These are phyloP conservation scores for Hypolimnas misippus DNA, from an alignment of 2,888 invertebrate genomes.

Conservation along the genomic window DNA sequence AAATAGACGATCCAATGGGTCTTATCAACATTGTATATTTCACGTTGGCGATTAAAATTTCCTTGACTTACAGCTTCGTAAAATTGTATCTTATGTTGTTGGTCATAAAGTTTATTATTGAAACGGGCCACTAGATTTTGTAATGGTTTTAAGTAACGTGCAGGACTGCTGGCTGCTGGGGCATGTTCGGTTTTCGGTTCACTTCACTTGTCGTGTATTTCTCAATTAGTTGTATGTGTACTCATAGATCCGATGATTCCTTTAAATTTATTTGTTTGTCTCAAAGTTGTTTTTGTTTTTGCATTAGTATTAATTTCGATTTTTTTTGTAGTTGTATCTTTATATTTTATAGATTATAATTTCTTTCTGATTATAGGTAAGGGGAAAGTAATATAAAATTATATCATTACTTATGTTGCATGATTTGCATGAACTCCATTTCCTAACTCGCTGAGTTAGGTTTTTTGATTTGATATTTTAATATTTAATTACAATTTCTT, in stretches of 20 bases:
- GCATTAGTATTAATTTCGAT: background rate
- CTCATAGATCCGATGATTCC: background rate
- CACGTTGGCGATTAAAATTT: slow-evolving; percentile 1
- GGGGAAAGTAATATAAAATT: too few species aligned
- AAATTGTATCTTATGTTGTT: slow-evolving; percentile 1
- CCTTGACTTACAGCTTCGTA: background rate
- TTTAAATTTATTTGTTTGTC: background rate
- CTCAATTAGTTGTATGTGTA: background rate
- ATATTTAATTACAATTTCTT: too few species aligned
- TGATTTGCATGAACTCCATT: too few species aligned
- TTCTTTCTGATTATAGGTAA: too few species aligned
- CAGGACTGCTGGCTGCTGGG: background rate
- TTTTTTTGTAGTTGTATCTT: too few species aligned
- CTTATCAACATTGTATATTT: slow-evolving; percentile 7
- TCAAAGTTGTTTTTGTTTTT: slow-evolving; percentile 4
- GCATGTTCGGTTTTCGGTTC: background rate
- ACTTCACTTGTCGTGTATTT: background rate
- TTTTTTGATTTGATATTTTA: too few species aligned
- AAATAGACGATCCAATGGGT: background rate
- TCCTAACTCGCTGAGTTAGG: too few species aligned
- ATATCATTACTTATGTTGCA: too few species aligned
- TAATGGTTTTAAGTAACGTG: background rate
- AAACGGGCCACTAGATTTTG: slow-evolving; percentile 1
- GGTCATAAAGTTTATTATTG: slow-evolving; percentile 8
- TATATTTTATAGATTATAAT: too few species aligned